Evolutionary conservation across 37 sponge, comb jelly and placozoan species (phyloP).

Genomic region (Crambe crambe): DNA sequence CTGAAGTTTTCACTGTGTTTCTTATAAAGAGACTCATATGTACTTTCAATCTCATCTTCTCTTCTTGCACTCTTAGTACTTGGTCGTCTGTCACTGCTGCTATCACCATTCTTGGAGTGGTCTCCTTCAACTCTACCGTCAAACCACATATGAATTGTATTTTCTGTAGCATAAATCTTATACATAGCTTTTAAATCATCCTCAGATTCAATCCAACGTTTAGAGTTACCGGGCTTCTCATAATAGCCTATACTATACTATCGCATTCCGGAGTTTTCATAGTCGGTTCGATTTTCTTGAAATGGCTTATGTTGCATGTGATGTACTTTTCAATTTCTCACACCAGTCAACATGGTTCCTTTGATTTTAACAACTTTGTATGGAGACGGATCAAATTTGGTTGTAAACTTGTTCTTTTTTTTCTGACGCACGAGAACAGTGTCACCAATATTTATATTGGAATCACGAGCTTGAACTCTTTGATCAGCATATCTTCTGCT

Average conservation of each 20-base stretch:
- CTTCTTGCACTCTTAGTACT: constrained; percentile 1
- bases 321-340: too few species aligned
- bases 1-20: neutral
- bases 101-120: neutral
- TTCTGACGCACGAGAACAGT: too few species aligned
- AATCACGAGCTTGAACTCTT: too few species aligned
- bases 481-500: too few species aligned
- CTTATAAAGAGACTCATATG: neutral
- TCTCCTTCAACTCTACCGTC: neutral
- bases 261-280: too few species aligned
- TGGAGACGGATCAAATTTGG: too few species aligned
- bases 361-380: too few species aligned
- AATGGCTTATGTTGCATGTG: too few species aligned
- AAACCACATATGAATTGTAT: constrained; percentile 1
- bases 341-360: too few species aligned
- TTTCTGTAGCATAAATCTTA: neutral
- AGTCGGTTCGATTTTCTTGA: too few species aligned
- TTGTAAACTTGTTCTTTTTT: too few species aligned
- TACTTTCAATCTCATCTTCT: neutral
- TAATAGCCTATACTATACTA: neutral
- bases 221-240: constrained; percentile 2
- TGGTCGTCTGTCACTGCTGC: neutral
- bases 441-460: too few species aligned
- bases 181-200: constrained; percentile 1
- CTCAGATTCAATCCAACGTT: neutral